These are phyloP conservation scores for Tokudaia tokunoshimensis DNA, from an alignment of 2,797 vertebrate species.

Conservation along the genomic window DNA sequence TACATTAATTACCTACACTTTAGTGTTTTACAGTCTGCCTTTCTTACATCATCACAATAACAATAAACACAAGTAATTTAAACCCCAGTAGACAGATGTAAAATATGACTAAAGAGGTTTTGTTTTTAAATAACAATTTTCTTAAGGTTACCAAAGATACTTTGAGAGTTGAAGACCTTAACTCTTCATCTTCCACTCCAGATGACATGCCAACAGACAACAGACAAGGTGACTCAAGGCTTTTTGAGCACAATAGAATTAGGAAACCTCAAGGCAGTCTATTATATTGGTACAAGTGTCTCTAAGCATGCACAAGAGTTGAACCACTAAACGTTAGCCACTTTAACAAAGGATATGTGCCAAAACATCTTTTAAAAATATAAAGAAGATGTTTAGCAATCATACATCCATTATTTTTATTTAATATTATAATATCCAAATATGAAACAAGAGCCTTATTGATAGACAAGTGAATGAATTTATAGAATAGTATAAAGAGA, in stretches of 20 bases:
- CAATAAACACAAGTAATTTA: constrained; percentile 13
- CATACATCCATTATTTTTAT: neutral
- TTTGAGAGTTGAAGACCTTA: neutral
- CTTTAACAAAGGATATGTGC: constrained; percentile 6
- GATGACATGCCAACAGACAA: constrained; percentile 59
- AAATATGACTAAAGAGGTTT: neutral
- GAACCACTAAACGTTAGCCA: constrained; percentile 74
- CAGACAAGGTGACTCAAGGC: constrained; percentile 70
- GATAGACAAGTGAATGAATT: constrained; percentile 33
- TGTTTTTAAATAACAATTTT: constrained; percentile 42
- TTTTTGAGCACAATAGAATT: constrained; percentile 76
- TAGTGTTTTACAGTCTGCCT: neutral
- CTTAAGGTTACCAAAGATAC: neutral
- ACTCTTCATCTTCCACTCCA: constrained; percentile 26
- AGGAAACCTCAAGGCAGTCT: constrained; percentile 77
- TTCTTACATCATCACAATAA: neutral
- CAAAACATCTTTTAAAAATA: constrained; percentile 56
- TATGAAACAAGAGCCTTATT: neutral
- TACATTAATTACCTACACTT: neutral
- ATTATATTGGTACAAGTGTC: constrained; percentile 75
- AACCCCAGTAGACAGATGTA: neutral
- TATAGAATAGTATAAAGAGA: constrained; percentile 8
- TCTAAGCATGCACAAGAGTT: constrained; percentile 64
- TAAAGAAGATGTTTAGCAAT: neutral
- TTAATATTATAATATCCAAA: neutral